Conservation (phyloP, 2,797 vertebrate genomes). For the Leptoclinus maculatus region DNA sequence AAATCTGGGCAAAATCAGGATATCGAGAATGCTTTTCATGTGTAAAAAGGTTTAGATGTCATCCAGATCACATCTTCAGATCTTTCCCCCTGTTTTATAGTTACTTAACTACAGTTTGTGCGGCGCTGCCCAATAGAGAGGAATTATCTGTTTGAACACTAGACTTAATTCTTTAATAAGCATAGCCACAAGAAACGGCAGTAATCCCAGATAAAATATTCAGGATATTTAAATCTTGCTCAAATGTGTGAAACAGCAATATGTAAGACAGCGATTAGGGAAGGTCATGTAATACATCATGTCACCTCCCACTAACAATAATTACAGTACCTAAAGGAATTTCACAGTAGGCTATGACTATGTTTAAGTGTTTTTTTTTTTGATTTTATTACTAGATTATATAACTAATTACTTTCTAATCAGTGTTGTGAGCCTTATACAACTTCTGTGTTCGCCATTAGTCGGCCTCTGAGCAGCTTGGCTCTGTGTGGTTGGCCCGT, state of each 20-base stretch:
- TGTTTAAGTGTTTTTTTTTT: not conserved
- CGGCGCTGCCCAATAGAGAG: not conserved
- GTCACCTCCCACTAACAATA: slow-evolving; percentile 14
- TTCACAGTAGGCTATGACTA: not conserved
- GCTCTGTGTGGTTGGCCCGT: slow-evolving; percentile 7
- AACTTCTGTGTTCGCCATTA: not conserved
- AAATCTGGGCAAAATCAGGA: not conserved
- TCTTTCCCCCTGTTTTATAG: not conserved
- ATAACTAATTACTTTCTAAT: not conserved
- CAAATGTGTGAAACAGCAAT: slow-evolving; percentile 9
- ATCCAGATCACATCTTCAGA: not conserved
- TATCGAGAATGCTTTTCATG: not conserved
- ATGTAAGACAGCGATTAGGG: slow-evolving; percentile 22
- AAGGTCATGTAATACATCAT: slow-evolving; percentile 21
- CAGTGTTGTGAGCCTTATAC: not conserved
- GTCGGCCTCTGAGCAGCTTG: not conserved
- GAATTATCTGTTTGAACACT: not conserved
- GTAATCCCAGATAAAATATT: slow-evolving; percentile 24
- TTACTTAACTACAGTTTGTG: not conserved
- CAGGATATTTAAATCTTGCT: slow-evolving; percentile 16
- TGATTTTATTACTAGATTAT: slow-evolving; percentile 3
- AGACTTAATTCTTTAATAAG: slow-evolving; percentile 25
- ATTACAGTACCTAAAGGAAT: slow-evolving; percentile 9
- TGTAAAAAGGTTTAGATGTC: not conserved
- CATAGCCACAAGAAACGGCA: slow-evolving; percentile 9